Evolutionary conservation across 2,888 invertebrate genomes (phyloP), one percentile per base, ranked within the genome.

Genomic region (Cheilosia urbana): DNA sequence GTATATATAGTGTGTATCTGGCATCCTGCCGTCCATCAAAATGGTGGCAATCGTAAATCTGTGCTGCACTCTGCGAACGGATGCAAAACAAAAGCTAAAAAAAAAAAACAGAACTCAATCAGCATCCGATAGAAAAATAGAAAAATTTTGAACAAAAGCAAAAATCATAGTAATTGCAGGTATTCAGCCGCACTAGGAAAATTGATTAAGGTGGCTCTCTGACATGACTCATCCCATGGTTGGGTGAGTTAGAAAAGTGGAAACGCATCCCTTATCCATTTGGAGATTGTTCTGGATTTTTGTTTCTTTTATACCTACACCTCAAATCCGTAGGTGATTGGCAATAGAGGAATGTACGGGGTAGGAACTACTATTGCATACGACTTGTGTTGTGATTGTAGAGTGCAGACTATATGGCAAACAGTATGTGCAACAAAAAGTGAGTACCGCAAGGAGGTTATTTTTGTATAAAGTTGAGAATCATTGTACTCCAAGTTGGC

Each of bases 131-230:
- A 24, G 71, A 66, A 72, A 71, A 66, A 71, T 65, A 71, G 71
- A 76, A 71, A 83, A 60, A 76, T 51, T 71, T 66, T 51, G 65
- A 80, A 69, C 71, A 80, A 85, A 81, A 76, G 76, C 71, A 85
- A 71, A 85, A 85, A 80, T 85, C 85, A 81, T 85, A 76, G 80
- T 85, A 85, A 80, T 83, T 83, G 78, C 83, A 82, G 82, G 77
- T 72, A 82, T 77, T 77, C 82, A 82, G 62, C 57, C 71, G 69
- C 65, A 65, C 42, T 30, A 58, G 65, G 66, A 76, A 85, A 85
- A 85, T 85, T 85, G 80, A 85, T 80, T 81, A 76, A 81, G 65
- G 66, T 80, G 80, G 66, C 27, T 75, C 40, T 42, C 30, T 57
- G 57, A 42, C 66, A 42, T 49, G 21, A 40, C 57, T 60, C 76